Base-by-base conservation (phyloP, 2,797 vertebrate genomes). In the Artibeus lituratus region DNA sequence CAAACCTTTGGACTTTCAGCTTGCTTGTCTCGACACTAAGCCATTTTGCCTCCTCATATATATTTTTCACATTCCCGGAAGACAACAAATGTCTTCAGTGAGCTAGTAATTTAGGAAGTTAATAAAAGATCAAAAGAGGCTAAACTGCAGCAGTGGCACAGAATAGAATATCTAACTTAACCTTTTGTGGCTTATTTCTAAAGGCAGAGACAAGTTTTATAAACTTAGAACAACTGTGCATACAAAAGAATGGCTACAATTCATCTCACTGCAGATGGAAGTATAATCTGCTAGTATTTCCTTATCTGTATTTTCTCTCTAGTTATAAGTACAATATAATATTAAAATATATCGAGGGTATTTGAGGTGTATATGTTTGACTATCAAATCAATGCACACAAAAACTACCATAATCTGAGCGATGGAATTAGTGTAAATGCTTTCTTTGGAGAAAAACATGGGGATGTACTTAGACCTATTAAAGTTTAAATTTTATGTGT, bases 161-260 rank as follows among this genome's bases (percentile, higher is more conserved):
- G 77, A 98, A 94, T 85, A 85, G 44, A 90, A 80, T 87, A 88
- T 91, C 14, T 62, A 80, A 86, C 57, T 87, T 96, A 92, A 86
- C 57, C 39, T 96, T 96, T 97, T 80, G 51, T 2, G 0, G 26
- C 11, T 18, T 55, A n/a, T 94, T 96, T 82, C 85, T 35, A 93
- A 92, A 93, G 59, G 19, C 91, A 88, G 22, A 90, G 32, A 35
- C 16, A 62, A 0, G 1, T 18, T 92, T 94, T 95, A 49, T 84
- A 87, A 91, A 94, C 22, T 32, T n/a, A 77, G 44, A 87, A 57
- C n/a, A 85, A 80, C 51, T 47, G 5, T 67, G 1, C 24, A 47
- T 73, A 49, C 35, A 86, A 83, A 92, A 44, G 51, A 80, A 74
- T 80, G 6, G 76, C 32, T 84, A 72, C 65, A 81, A 18, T 95